Evolutionary conservation across 2,888 invertebrate genomes (phyloP).

Genomic region (Sclerodermus sp.): DNA sequence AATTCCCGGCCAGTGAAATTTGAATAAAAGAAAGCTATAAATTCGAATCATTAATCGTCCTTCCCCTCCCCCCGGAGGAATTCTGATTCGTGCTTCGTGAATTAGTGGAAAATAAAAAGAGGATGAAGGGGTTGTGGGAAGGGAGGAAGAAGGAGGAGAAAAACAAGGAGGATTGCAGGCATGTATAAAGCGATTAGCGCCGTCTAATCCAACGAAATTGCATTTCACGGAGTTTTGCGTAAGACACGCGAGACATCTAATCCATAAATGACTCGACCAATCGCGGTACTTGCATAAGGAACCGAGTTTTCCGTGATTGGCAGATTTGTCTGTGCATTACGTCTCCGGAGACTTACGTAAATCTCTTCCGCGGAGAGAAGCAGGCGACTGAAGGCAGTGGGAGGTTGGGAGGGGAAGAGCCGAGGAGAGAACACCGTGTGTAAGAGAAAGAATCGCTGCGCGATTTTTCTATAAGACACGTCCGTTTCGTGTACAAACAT

Average conservation of each 20-base stretch:
- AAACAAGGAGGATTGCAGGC: neutral
- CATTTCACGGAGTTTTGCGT: slow-evolving; percentile 23
- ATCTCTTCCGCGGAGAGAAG: slow-evolving; percentile 6
- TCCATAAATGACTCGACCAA: slow-evolving; percentile 30
- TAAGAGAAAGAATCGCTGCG: too few relatives aligned
- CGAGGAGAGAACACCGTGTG: too few relatives aligned
- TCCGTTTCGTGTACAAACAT: too few relatives aligned
- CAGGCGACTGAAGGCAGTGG: too few relatives aligned
- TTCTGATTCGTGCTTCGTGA: too few relatives aligned
- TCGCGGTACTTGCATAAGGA: slow-evolving; percentile 32
- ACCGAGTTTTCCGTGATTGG: slow-evolving; percentile 25
- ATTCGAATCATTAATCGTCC: neutral
- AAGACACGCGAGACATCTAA: slow-evolving; percentile 25
- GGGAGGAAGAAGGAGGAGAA: neutral
- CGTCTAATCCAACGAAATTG: neutral
- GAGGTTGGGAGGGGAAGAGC: too few relatives aligned
- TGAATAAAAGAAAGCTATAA: neutral
- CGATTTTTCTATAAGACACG: too few relatives aligned
- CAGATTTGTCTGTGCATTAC: slow-evolving; percentile 28
- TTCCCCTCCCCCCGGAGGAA: too few relatives aligned
- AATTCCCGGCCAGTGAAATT: neutral
- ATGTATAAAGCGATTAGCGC: neutral
- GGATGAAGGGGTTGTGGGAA: neutral
- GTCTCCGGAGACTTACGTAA: slow-evolving; percentile 29
- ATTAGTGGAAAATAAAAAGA: too few relatives aligned